phyloP scores from a whole-genome alignment of 2,113 vertebrate genomes.

The Trematomus loennbergii region DNA sequence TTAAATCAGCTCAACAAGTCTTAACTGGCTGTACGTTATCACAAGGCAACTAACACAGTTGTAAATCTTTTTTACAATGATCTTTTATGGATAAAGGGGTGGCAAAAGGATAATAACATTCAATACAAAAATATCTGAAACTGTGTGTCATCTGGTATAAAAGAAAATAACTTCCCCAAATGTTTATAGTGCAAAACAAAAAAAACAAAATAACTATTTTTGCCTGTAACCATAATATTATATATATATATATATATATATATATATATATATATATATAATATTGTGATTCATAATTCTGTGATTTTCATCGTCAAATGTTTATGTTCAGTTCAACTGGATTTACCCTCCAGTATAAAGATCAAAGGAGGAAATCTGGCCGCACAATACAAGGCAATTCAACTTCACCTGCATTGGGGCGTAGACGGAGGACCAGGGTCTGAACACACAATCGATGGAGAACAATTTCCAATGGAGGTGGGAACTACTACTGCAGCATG shows the following conservation, averaged over 20 bases:
- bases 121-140: neutral
- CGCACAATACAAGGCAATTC: conserved; percentile 78
- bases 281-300: neutral
- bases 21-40: neutral
- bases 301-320: neutral
- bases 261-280: too few species aligned
- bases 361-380: conserved; percentile 80
- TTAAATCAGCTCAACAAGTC: neutral
- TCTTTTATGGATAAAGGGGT: neutral
- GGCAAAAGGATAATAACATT: neutral
- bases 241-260: too few species aligned
- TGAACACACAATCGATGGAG: conserved; percentile 89
- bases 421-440: conserved; percentile 49
- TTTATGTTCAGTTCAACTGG: conserved; percentile 79
- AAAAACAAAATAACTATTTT: too few species aligned
- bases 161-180: too few species aligned
- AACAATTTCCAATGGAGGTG: conserved; percentile 90
- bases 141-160: neutral
- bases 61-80: neutral
- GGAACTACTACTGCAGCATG: neutral
- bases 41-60: neutral
- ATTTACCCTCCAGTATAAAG: conserved; percentile 12
- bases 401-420: conserved; percentile 92
- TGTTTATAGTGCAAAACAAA: too few species aligned
- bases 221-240: too few species aligned